phyloP scores from a whole-genome alignment of 2,797 vertebrate genomes.

The Melanotaenia parkinsoni region DNA sequence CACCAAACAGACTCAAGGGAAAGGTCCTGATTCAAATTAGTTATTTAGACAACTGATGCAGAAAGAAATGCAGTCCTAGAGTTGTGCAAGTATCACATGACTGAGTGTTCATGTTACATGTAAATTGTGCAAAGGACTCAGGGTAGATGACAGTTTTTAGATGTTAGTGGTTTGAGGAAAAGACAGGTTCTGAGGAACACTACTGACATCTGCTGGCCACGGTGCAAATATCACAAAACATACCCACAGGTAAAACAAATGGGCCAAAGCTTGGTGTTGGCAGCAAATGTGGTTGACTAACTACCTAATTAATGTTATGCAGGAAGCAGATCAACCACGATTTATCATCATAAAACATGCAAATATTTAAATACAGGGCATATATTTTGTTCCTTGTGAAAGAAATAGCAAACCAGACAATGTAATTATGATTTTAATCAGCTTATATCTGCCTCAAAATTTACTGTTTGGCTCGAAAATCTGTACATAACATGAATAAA shows the following conservation, averaged over 20 bases:
- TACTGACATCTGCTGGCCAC: conserved; percentile 81
- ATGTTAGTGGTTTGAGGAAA: conserved; percentile 38
- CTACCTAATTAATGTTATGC: conserved; percentile 28
- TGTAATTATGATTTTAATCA: conserved; percentile 22
- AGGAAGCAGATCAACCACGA: conserved; percentile 24
- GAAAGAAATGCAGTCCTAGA: neutral
- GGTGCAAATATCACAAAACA: conserved; percentile 27
- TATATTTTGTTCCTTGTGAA: conserved; percentile 19
- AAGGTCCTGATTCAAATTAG: conserved; percentile 29
- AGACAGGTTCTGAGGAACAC: conserved; percentile 71
- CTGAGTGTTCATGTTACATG: conserved; percentile 52
- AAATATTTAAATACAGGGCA: conserved; percentile 35
- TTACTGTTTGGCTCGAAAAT: neutral
- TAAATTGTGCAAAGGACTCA: conserved; percentile 45
- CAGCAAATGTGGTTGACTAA: conserved; percentile 22
- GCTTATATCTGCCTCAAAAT: conserved; percentile 20
- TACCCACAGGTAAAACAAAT: conserved; percentile 6
- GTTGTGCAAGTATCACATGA: conserved; percentile 21
- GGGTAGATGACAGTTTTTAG: conserved; percentile 48
- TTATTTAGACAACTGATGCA: conserved; percentile 34
- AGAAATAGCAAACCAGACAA: conserved; percentile 7
- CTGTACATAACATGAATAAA: neutral
- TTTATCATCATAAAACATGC: conserved; percentile 41
- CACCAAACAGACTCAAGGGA: conserved; percentile 2
- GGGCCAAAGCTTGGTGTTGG: conserved; percentile 7